Evolutionary conservation across 2,888 invertebrate species (phyloP).

Genomic region (Coecobrya sp.): DNA sequence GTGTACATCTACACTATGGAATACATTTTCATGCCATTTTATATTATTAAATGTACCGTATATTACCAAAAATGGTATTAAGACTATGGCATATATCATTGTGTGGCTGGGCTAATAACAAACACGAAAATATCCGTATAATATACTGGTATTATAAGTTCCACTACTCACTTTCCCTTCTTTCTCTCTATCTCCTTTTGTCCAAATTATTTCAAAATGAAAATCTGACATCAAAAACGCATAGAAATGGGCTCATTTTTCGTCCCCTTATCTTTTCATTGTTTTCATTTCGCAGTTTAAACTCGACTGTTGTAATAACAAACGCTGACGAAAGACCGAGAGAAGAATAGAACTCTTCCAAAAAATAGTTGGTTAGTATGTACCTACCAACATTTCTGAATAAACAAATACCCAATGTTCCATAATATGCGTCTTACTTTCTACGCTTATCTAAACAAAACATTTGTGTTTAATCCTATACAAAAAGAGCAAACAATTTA

Average conservation of each 20-base stretch:
- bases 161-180: conserved; percentile 31
- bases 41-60: conserved; percentile 62
- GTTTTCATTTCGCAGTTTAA: conserved; percentile 50
- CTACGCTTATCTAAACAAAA: too few species aligned
- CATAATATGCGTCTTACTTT: too few species aligned
- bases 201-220: conserved; percentile 79
- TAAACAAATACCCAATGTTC: neutral
- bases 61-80: conserved; percentile 34
- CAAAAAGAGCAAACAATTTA: too few species aligned
- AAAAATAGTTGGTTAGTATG: neutral
- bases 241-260: conserved; percentile 80
- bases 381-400: neutral
- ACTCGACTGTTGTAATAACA: neutral
- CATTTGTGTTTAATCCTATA: too few species aligned
- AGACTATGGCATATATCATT: conserved; percentile 20
- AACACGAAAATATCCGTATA: neutral
- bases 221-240: conserved; percentile 80
- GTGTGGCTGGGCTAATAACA: conserved; percentile 27
- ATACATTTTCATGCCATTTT: neutral
- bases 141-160: neutral
- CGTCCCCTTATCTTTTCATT: conserved; percentile 46
- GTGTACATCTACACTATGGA: neutral
- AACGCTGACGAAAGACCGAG: neutral
- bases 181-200: conserved; percentile 44
- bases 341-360: neutral